A percentile compares a stretch with the other conserved stretches of the same genome.
phyloP scores from a whole-genome alignment of 1,140 invertebrate species.

The Habropoda laboriosa region DNA sequence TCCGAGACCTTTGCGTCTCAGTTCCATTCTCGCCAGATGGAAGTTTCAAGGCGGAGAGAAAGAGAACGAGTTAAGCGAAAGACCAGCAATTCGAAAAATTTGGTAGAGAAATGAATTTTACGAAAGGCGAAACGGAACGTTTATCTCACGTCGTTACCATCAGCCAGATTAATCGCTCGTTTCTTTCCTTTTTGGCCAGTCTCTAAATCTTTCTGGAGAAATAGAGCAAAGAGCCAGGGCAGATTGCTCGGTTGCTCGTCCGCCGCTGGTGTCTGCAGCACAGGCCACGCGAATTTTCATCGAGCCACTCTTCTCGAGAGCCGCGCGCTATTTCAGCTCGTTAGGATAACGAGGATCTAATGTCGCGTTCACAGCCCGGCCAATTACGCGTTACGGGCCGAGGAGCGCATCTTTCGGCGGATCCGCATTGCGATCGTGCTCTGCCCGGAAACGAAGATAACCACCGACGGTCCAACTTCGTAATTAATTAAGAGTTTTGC shows the following conservation, averaged over 20 bases:
- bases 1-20: background rate
- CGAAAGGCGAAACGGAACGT: slow-evolving; percentile 12
- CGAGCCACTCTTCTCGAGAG: slow-evolving; percentile 43
- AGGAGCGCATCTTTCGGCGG: slow-evolving; percentile 65
- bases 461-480: background rate
- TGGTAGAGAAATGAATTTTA: background rate
- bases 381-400: slow-evolving; percentile 75
- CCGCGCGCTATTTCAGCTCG: slow-evolving; percentile 76
- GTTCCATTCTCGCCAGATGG: background rate
- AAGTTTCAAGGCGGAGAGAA: too few species aligned
- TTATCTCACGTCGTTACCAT: slow-evolving; percentile 15
- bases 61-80: background rate
- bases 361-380: slow-evolving; percentile 77
- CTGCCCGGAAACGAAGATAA: slow-evolving; percentile 36
- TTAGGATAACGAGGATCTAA: slow-evolving; percentile 82
- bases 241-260: slow-evolving; percentile 25
- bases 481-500: slow-evolving; percentile 20
- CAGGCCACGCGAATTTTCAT: slow-evolving; percentile 53
- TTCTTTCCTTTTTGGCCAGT: slow-evolving; percentile 1
- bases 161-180: slow-evolving; percentile 17
- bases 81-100: too few species aligned
- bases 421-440: slow-evolving; percentile 44
- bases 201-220: slow-evolving; percentile 46
- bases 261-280: background rate
- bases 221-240: slow-evolving; percentile 41